A percentile compares a stretch with the other conserved stretches of the same genome.
These are phyloP conservation scores for Odocoileus virginianus DNA, from an alignment of 2,113 vertebrate genomes.

Conservation along the genomic window DNA sequence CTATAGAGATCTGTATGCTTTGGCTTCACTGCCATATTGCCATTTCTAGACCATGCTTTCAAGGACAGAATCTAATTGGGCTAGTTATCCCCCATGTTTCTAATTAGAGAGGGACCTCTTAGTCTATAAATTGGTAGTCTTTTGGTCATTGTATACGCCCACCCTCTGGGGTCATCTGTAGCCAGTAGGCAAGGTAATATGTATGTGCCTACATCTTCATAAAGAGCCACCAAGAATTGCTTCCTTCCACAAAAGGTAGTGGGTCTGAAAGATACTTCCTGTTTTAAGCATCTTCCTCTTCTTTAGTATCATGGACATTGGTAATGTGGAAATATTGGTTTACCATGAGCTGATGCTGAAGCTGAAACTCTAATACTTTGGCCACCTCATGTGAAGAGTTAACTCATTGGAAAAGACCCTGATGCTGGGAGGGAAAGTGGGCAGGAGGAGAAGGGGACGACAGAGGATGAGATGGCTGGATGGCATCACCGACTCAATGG, in stretches of 20 bases:
- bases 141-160: not conserved
- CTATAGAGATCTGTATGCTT: not conserved
- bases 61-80: not conserved
- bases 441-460: too few relatives aligned
- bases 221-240: not conserved
- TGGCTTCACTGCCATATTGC: not conserved
- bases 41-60: not conserved
- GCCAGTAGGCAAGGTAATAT: not conserved
- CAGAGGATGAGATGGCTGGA: too few relatives aligned
- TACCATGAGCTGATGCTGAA: not conserved
- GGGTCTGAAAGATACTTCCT: not conserved
- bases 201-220: not conserved
- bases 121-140: not conserved
- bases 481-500: too few relatives aligned
- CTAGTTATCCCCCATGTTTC: not conserved
- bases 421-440: too few relatives aligned
- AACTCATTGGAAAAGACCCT: too few relatives aligned
- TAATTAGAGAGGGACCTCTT: not conserved
- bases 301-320: not conserved
- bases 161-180: not conserved
- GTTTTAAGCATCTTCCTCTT: not conserved
- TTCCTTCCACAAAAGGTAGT: not conserved
- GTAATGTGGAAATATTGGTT: not conserved
- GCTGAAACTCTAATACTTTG: too few relatives aligned
- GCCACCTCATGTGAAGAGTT: too few relatives aligned